These are phyloP conservation scores for Amaurobius ferox DNA, from an alignment of 2,888 invertebrate species.

Conservation along the genomic window DNA sequence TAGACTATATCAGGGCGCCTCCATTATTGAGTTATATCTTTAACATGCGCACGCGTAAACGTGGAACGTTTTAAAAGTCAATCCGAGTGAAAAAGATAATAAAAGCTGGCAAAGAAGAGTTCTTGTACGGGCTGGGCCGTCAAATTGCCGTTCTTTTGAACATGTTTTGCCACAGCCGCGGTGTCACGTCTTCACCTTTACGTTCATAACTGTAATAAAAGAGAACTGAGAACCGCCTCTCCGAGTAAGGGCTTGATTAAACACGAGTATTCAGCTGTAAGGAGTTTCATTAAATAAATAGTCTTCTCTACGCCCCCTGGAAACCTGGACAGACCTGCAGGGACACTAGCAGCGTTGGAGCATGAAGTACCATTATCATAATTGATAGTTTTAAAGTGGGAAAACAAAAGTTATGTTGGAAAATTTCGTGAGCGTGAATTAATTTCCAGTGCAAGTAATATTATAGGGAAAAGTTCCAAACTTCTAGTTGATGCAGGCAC, in stretches of 20 bases:
- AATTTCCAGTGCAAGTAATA: no score
- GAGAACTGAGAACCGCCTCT: background rate
- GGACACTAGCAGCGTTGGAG: background rate
- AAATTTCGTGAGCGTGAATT: background rate
- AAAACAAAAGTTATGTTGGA: background rate
- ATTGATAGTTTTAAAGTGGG: slow-evolving; percentile 1
- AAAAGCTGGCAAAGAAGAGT: background rate
- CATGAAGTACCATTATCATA: background rate
- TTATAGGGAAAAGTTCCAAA: no score
- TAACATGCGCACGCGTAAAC: no score
- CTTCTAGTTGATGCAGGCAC: no score
- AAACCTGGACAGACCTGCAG: background rate
- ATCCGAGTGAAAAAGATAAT: background rate
- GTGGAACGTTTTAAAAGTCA: no score
- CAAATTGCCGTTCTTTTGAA: background rate
- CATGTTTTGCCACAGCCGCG: background rate
- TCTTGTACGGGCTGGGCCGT: background rate
- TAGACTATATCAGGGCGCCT: no score
- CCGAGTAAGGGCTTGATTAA: background rate
- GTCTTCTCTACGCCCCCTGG: background rate
- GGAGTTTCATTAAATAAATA: slow-evolving; percentile 14
- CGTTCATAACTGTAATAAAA: background rate
- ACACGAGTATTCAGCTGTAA: background rate
- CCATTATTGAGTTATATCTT: no score
- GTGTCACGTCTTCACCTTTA: background rate